Conservation (phyloP, 2,888 invertebrate species). For the Empis livida region DNA sequence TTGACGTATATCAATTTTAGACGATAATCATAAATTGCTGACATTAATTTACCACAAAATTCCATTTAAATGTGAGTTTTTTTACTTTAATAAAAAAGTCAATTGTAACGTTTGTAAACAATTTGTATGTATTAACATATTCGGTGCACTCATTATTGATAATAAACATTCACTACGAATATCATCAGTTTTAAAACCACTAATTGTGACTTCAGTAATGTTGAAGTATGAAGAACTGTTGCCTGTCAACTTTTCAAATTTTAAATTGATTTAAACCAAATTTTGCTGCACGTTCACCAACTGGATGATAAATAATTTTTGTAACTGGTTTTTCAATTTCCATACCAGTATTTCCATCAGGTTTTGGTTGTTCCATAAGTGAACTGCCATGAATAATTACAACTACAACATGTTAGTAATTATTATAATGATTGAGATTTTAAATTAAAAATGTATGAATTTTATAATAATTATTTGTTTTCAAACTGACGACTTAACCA, state of each 20-base stretch:
- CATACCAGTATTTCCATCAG: conserved; percentile 19
- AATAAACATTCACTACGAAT: conserved; percentile 68
- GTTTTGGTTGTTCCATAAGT: conserved; percentile 40
- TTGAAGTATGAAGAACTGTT: conserved; percentile 62
- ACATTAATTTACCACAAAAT: conserved; percentile 61
- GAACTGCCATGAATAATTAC: conserved; percentile 58
- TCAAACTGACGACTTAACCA: too few relatives aligned
- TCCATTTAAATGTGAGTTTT: conserved; percentile 46
- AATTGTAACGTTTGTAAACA: conserved; percentile 75
- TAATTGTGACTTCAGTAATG: conserved; percentile 59
- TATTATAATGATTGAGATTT: too few relatives aligned
- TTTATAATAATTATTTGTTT: too few relatives aligned
- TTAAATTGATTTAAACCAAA: conserved; percentile 65
- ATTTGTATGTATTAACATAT: conserved; percentile 66
- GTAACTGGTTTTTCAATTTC: conserved; percentile 13
- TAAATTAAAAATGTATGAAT: too few relatives aligned
- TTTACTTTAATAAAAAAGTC: conserved; percentile 55
- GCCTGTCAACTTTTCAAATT: conserved; percentile 48
- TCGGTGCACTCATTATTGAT: conserved; percentile 75
- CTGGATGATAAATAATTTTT: conserved; percentile 37
- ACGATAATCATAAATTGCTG: conserved; percentile 73
- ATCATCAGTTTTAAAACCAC: conserved; percentile 57
- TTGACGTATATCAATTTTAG: conserved; percentile 63
- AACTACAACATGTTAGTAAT: conserved; percentile 62
- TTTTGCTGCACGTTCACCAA: conserved; percentile 44